These are phyloP conservation scores for Trachelus tabidus DNA, from an alignment of 2,888 invertebrate genomes.

Conservation along the genomic window DNA sequence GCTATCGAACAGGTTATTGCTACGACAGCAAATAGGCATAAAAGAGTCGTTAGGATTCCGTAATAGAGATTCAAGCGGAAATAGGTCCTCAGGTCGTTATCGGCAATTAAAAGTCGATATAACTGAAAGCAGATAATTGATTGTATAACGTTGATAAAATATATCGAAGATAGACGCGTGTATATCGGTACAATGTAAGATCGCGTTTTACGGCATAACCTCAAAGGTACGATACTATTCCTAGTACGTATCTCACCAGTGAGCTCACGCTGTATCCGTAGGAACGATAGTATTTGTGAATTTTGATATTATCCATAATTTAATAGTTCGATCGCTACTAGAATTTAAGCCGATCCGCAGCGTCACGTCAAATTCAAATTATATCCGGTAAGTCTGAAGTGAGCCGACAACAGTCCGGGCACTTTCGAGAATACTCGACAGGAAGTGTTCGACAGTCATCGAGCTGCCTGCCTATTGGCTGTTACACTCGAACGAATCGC, in stretches of 20 bases:
- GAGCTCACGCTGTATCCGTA: constrained; percentile 34
- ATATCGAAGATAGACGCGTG: not conserved
- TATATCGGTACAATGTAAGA: not conserved
- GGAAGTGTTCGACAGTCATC: not conserved
- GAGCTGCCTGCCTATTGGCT: not conserved
- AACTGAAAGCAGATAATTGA: constrained; percentile 38
- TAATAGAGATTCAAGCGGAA: constrained; percentile 45
- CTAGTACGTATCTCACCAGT: constrained; percentile 35
- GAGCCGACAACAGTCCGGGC: not conserved
- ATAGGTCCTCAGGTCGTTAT: constrained; percentile 46
- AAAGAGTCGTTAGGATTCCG: constrained; percentile 43
- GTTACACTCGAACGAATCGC: not conserved
- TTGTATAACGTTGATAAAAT: not conserved
- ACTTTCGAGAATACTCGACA: not conserved
- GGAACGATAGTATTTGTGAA: constrained; percentile 47
- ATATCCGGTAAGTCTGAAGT: not conserved
- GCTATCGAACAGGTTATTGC: constrained; percentile 39
- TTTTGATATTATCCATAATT: constrained; percentile 45
- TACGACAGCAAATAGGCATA: constrained; percentile 31
- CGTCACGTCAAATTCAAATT: not conserved
- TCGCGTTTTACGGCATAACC: not conserved
- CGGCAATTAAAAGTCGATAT: constrained; percentile 47
- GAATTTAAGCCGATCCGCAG: not conserved
- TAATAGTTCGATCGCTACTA: constrained; percentile 13
- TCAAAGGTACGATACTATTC: not conserved